Conservation (phyloP, 2,113 vertebrate species). For the Neolamprologus brichardi region DNA sequence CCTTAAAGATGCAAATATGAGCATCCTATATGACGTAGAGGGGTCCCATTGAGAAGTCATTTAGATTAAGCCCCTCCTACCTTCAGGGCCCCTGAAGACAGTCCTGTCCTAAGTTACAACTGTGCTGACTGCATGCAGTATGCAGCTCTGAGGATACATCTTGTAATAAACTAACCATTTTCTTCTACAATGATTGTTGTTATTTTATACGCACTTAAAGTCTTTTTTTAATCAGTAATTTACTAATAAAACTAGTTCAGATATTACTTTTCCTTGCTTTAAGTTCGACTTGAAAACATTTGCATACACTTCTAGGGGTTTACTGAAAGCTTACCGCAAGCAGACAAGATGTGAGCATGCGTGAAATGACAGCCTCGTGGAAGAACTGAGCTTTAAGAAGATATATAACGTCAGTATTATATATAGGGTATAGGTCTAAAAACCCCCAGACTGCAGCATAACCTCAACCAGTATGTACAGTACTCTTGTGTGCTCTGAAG, state of each 20-base stretch:
- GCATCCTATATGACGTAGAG: background rate
- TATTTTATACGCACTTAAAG: background rate
- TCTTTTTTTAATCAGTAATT: background rate
- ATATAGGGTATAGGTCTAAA: background rate
- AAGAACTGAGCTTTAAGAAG: background rate
- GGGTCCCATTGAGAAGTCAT: background rate
- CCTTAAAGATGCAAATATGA: background rate
- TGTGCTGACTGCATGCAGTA: background rate
- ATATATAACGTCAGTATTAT: background rate
- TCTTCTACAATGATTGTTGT: background rate
- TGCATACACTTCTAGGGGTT: background rate
- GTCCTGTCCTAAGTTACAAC: background rate
- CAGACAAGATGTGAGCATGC: background rate
- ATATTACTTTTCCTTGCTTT: background rate
- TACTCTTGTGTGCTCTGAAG: background rate
- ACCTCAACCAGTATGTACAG: background rate
- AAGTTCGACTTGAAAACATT: background rate
- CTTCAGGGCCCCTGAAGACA: background rate
- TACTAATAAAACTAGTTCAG: background rate
- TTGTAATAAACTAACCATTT: background rate
- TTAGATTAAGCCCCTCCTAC: background rate
- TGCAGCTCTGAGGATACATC: background rate
- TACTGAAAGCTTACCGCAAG: background rate
- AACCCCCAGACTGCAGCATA: accelerated
- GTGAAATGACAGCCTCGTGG: background rate